phyloP scores from a whole-genome alignment of 2,113 vertebrate genomes.

The Geococcyx californianus region DNA sequence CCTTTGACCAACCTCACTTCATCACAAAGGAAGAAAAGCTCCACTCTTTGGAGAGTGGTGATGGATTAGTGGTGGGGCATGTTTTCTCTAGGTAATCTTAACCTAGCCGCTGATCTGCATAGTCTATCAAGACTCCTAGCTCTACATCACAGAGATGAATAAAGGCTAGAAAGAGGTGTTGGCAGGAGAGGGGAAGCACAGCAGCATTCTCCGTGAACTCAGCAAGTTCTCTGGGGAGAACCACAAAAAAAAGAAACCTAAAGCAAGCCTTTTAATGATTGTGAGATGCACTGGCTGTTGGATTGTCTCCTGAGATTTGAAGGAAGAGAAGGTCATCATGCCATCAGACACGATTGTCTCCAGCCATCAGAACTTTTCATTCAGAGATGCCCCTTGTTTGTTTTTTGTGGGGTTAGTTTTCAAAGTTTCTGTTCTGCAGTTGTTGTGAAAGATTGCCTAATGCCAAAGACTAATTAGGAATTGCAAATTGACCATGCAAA shows the following conservation, averaged over 20 bases:
- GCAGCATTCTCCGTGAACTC: background rate
- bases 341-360: background rate
- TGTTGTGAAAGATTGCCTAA: background rate
- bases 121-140: background rate
- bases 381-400: background rate
- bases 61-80: fast-evolving
- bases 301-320: background rate
- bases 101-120: background rate
- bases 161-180: background rate
- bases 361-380: background rate
- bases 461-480: background rate
- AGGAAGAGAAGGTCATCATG: background rate
- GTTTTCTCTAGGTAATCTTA: background rate
- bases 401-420: background rate
- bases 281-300: background rate
- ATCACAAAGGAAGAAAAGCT: background rate
- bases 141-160: background rate
- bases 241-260: background rate
- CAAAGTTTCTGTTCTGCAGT: background rate
- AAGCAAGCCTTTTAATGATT: background rate
- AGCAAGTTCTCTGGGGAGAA: background rate
- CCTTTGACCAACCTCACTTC: background rate
- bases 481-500: background rate
- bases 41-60: background rate
- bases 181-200: background rate